Percentiles rank a stretch among this genome's conserved stretches.
phyloP scores from a whole-genome alignment of 2,888 invertebrate species.

The Drosophila neotestacea region DNA sequence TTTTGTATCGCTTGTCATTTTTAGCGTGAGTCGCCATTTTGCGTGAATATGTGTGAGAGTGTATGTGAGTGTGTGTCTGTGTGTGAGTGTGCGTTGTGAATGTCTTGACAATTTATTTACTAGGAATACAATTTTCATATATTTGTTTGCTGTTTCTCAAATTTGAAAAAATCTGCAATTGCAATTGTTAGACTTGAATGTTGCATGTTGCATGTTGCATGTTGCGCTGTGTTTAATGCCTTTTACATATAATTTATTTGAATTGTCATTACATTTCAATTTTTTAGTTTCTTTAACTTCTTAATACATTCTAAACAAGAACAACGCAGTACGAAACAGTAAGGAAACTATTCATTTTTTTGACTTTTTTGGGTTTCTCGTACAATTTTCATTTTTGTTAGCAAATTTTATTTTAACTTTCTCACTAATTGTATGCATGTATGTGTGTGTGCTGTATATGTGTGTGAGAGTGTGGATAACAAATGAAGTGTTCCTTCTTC shows the following conservation, averaged over 20 bases:
- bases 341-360: slow-evolving; percentile 16
- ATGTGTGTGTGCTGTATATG: slow-evolving; percentile 15
- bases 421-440: slow-evolving; percentile 15
- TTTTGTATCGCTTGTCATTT: slow-evolving; percentile 9
- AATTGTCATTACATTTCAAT: slow-evolving; percentile 28
- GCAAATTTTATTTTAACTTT: slow-evolving; percentile 10
- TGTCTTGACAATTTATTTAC: slow-evolving; percentile 66
- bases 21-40: slow-evolving; percentile 9
- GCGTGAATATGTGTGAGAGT: slow-evolving; percentile 16
- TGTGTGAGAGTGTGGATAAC: slow-evolving; percentile 3
- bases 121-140: slow-evolving; percentile 57
- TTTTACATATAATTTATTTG: slow-evolving; percentile 34
- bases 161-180: slow-evolving; percentile 25
- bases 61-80: slow-evolving; percentile 14
- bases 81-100: slow-evolving; percentile 22
- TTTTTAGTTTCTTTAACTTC: slow-evolving; percentile 17
- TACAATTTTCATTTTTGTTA: slow-evolving; percentile 19
- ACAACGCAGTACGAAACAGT: slow-evolving; percentile 65
- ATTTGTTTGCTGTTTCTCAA: slow-evolving; percentile 26
- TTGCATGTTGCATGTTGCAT: slow-evolving; percentile 11
- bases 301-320: slow-evolving; percentile 80
- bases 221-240: slow-evolving; percentile 18
- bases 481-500: slow-evolving; percentile 9
- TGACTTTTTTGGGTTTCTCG: slow-evolving; percentile 11
- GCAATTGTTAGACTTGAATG: slow-evolving; percentile 20